A percentile compares a stretch with the other conserved stretches of the same genome.
Conservation (phyloP, 2,113 vertebrate species). For the Ptilorrhoa leucosticta region DNA sequence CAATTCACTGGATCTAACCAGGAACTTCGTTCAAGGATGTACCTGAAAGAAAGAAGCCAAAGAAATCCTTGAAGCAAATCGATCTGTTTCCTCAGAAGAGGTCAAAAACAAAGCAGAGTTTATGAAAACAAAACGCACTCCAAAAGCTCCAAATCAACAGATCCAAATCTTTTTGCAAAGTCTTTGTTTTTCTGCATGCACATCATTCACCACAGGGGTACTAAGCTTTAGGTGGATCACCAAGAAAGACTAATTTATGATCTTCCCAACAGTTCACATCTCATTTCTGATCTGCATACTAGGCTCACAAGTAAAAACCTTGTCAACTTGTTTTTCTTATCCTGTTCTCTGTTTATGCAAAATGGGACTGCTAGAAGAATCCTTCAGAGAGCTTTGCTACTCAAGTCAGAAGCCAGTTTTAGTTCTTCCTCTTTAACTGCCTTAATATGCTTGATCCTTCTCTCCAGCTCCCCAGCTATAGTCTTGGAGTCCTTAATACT, state of each 20-base stretch:
- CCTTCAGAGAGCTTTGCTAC: not conserved
- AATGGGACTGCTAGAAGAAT: not conserved
- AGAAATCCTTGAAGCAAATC: not conserved
- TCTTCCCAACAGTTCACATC: not conserved
- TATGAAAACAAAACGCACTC: not conserved
- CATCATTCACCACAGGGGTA: not conserved
- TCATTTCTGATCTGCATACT: not conserved
- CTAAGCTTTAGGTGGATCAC: not conserved
- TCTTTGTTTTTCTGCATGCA: not conserved
- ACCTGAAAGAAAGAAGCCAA: not conserved
- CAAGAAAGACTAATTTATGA: not conserved
- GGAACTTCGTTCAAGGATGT: not conserved
- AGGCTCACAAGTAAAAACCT: not conserved
- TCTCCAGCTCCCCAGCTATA: not conserved
- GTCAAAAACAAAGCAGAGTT: not conserved
- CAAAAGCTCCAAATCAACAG: not conserved
- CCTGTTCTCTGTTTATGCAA: not conserved
- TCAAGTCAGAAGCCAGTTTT: not conserved
- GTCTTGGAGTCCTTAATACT: not conserved
- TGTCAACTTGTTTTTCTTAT: not conserved
- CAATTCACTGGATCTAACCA: not conserved
- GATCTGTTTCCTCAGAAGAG: not conserved
- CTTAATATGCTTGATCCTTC: not conserved
- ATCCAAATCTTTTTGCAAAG: not conserved
- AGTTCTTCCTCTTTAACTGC: not conserved